Conservation (phyloP, 1,140 invertebrate species). For the Ylistrum balloti region DNA sequence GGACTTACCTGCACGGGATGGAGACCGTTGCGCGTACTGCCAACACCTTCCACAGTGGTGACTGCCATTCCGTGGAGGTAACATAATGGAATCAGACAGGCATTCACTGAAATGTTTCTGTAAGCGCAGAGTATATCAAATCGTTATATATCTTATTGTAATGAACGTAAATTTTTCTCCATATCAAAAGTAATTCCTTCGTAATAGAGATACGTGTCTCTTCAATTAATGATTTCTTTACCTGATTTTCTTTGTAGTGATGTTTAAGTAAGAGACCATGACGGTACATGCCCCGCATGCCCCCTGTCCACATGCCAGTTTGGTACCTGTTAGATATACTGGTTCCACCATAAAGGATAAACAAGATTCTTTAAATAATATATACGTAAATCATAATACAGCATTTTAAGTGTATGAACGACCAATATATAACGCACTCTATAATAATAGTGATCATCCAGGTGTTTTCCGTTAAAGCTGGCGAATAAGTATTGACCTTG, state of each 20-base stretch:
- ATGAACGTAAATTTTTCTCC: no score
- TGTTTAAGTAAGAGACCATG: conserved; percentile 90
- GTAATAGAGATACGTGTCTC: no score
- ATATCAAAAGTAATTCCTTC: no score
- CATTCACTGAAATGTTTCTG: conserved; percentile 90
- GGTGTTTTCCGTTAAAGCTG: no score
- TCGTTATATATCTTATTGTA: background rate
- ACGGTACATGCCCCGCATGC: conserved; percentile 97
- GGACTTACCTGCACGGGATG: conserved; percentile 76
- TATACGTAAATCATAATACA: background rate
- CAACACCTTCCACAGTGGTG: conserved; percentile 91
- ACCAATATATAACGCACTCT: no score
- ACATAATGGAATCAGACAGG: conserved; percentile 88
- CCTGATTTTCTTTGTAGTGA: conserved; percentile 79
- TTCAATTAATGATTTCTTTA: background rate
- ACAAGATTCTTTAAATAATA: background rate
- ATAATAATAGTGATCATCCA: no score
- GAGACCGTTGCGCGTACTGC: conserved; percentile 84
- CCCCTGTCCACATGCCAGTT: conserved; percentile 96
- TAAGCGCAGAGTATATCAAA: background rate
- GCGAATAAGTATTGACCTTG: no score
- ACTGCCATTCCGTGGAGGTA: conserved; percentile 89
- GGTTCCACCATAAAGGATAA: conserved; percentile 69
- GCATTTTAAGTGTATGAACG: background rate
- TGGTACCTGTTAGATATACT: conserved; percentile 93